Percentiles rank a stretch among this genome's conserved stretches.
phyloP scores from a whole-genome alignment of 2,113 vertebrate genomes.

The Daubentonia madagascariensis region DNA sequence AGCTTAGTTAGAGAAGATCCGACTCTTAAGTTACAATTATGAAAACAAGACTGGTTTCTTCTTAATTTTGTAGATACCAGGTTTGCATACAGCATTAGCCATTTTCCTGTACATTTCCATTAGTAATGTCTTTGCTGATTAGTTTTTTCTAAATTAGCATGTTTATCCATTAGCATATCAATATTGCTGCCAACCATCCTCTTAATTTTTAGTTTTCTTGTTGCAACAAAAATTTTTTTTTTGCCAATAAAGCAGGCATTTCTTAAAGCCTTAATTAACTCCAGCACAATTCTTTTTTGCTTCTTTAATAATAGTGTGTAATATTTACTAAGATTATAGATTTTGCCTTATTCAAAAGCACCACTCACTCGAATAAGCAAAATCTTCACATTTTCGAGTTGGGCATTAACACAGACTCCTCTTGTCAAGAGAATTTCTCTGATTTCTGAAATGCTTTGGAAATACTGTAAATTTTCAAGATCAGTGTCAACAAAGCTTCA shows the following conservation, averaged over 20 bases:
- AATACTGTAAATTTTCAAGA: constrained; percentile 15
- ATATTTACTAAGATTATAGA: constrained; percentile 87
- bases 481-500: constrained; percentile 36
- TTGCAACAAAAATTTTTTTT: constrained; percentile 84
- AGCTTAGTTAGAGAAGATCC: constrained; percentile 70
- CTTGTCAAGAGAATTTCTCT: constrained; percentile 50
- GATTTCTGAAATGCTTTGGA: constrained; percentile 52
- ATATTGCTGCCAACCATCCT: constrained; percentile 90
- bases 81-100: constrained; percentile 87
- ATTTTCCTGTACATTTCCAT: constrained; percentile 90
- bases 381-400: constrained; percentile 75
- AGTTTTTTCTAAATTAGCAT: constrained; percentile 90
- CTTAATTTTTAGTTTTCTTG: constrained; percentile 89
- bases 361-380: constrained; percentile 79
- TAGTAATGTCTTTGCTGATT: constrained; percentile 90
- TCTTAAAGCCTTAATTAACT: constrained; percentile 89
- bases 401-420: constrained; percentile 52
- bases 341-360: constrained; percentile 83
- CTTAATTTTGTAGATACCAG: constrained; percentile 84
- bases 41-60: constrained; percentile 81
- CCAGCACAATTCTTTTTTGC: constrained; percentile 83
- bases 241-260: constrained; percentile 88
- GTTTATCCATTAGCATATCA: constrained; percentile 91
- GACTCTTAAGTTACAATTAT: constrained; percentile 81
- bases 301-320: constrained; percentile 84